Conservation (phyloP, 2,888 invertebrate genomes). For the Reticulitermes lucifugus region DNA sequence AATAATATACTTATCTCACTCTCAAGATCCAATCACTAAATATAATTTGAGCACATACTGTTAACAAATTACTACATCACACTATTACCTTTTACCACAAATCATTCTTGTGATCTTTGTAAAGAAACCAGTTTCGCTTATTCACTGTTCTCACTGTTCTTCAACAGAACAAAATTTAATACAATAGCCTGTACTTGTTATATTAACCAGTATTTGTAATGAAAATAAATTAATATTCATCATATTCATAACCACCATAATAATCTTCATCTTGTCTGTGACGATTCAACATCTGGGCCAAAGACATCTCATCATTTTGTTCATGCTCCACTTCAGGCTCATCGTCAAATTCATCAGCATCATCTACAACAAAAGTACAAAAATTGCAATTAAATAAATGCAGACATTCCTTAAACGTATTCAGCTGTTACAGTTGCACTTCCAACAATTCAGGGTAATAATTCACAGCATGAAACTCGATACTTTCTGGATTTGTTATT, state of each 20-base stretch:
- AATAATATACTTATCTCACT: too few species aligned
- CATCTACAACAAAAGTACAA: constrained; percentile 53
- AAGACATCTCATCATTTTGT: constrained; percentile 61
- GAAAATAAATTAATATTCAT: constrained; percentile 67
- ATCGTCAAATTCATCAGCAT: constrained; percentile 59
- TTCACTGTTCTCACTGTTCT: not conserved
- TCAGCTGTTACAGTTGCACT: too few species aligned
- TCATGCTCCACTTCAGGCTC: constrained; percentile 59
- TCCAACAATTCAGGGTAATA: too few species aligned
- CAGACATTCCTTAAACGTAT: too few species aligned
- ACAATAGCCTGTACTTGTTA: not conserved
- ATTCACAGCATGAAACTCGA: too few species aligned
- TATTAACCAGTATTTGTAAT: too few species aligned
- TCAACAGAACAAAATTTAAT: not conserved
- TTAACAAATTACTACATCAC: not conserved
- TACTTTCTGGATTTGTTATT: too few species aligned
- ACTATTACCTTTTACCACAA: not conserved
- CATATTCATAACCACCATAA: constrained; percentile 72
- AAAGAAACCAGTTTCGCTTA: not conserved
- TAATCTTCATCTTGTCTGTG: constrained; percentile 75
- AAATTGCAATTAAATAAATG: not conserved
- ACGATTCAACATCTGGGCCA: constrained; percentile 64
- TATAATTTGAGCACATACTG: too few species aligned
- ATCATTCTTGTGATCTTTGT: not conserved
- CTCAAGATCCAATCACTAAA: too few species aligned